Base-by-base conservation (phyloP, 53 echinoderm and acorn worm genomes). In the Astropecten irregularis region DNA sequence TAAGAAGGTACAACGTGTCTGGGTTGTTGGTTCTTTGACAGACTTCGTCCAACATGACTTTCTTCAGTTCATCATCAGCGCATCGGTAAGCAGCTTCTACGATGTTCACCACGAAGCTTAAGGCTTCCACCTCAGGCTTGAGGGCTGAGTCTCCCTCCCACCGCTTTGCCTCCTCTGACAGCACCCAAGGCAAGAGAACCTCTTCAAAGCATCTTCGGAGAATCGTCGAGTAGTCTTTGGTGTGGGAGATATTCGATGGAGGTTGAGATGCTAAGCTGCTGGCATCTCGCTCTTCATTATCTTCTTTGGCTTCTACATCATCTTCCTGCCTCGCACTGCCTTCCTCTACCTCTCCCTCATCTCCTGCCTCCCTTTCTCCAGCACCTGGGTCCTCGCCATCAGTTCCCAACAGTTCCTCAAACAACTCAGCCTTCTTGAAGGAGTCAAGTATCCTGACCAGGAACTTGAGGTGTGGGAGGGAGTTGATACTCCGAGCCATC, bases 151-250 rank as follows among this genome's bases (percentile, higher is more conserved):
- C 58, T 57, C 40, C 76, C 2, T 4, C 39, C 18, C 11, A 38
- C 25, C 55, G n/a, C 58, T 29, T 37, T 29, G 16, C 52, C 44
- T 69, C 67, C n/a, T 37, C 53, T 14, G 40, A 48, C 49, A 64
- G 20, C 51, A 92, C 39, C 92, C 92, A 92, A 31, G 92, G 92
- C 69, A 88, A 60, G 21, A 92, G 55, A 22, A 92, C 49, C 40
- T 82, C 61, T 23, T 83, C 71, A 61, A 92, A 82, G 76, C 89
- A 92, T 40, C 79, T 79, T 33, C 21, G 61, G 13, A 79, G 32
- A 32, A 79, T 29, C 5, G 11, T 10, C 32, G 30, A 26, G 3
- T 30, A 32, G 19, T 49, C 52, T 25, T 71, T 71, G 19, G 6
- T 21, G 16, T 59, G 21, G 18, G 44, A 27, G 40, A 77, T 25